Evolutionary conservation across 2,797 vertebrate genomes (phyloP).

Genomic region (Eutrigla gurnardus): DNA sequence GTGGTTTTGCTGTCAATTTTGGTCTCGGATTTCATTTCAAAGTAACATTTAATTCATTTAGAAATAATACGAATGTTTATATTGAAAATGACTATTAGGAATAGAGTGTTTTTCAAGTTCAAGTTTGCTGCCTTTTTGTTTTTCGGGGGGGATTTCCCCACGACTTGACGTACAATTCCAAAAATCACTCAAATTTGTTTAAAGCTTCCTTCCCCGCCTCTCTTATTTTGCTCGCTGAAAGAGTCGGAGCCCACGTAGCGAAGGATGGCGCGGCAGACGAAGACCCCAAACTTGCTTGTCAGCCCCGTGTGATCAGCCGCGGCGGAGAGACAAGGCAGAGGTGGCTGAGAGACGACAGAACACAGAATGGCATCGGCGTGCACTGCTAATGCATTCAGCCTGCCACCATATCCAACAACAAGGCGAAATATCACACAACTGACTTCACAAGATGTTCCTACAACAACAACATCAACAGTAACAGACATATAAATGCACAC

Average conservation of each 20-base stretch:
- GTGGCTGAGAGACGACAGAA: slow-evolving; percentile 80
- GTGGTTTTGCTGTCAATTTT: slow-evolving; percentile 63
- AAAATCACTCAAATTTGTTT: slow-evolving; percentile 70
- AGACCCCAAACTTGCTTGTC: slow-evolving; percentile 81
- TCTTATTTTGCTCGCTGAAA: slow-evolving; percentile 64
- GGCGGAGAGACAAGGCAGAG: slow-evolving; percentile 75
- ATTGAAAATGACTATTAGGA: slow-evolving; percentile 27
- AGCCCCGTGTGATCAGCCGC: slow-evolving; percentile 82
- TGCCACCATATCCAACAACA: slow-evolving; percentile 82
- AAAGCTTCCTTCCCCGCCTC: slow-evolving; percentile 54
- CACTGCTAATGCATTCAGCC: slow-evolving; percentile 81
- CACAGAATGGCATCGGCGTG: slow-evolving; percentile 72
- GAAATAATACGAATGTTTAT: no score
- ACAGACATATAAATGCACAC: slow-evolving; percentile 61
- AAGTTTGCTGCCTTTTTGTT: slow-evolving; percentile 40
- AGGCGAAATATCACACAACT: slow-evolving; percentile 81
- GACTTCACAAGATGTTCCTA: slow-evolving; percentile 81
- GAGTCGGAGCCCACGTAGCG: slow-evolving; percentile 66
- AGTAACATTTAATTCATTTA: slow-evolving; percentile 42
- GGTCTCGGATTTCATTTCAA: slow-evolving; percentile 48
- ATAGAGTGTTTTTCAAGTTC: slow-evolving; percentile 36
- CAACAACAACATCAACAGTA: slow-evolving; percentile 77
- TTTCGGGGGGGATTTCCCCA: slow-evolving; percentile 57
- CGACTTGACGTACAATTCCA: slow-evolving; percentile 52
- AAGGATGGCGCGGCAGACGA: slow-evolving; percentile 69